These are phyloP conservation scores for Macaria liturata DNA, from an alignment of 2,888 invertebrate species.

Conservation along the genomic window DNA sequence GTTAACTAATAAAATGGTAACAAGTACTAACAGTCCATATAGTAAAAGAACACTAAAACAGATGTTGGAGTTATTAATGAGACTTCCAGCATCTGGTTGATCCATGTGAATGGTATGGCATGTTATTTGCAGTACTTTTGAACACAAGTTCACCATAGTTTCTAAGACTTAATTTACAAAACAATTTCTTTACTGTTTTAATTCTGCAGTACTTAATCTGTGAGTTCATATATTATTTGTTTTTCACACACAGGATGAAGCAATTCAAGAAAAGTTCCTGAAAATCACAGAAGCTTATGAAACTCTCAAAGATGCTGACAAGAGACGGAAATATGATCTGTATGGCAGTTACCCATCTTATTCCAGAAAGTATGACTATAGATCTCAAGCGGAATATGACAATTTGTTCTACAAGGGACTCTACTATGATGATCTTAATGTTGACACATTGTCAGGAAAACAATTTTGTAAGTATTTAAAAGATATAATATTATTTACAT, in stretches of 20 bases:
- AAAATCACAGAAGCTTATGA: constrained; percentile 93
- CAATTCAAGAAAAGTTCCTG: constrained; percentile 89
- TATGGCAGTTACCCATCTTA: constrained; percentile 86
- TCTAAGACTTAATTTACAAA: no score
- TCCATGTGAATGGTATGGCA: no score
- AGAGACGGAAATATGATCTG: constrained; percentile 90
- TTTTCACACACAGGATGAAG: constrained; percentile 83
- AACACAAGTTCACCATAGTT: no score
- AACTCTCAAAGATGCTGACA: constrained; percentile 91
- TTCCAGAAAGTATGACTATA: constrained; percentile 81
- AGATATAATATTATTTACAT: no score
- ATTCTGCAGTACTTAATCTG: background rate
- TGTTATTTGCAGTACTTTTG: no score
- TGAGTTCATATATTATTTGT: no score
- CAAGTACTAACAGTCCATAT: no score
- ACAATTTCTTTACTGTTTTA: no score
- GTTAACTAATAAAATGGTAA: no score
- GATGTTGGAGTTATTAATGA: no score
- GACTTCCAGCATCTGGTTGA: no score
- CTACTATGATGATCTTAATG: constrained; percentile 92
- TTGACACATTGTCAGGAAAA: constrained; percentile 88
- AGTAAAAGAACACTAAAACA: no score
- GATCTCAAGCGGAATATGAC: constrained; percentile 86
- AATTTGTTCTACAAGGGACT: constrained; percentile 94
- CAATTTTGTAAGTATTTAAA: constrained; percentile 87